These are phyloP conservation scores for Protosalanx chinensis DNA, from an alignment of 2,797 vertebrate genomes.

Conservation along the genomic window DNA sequence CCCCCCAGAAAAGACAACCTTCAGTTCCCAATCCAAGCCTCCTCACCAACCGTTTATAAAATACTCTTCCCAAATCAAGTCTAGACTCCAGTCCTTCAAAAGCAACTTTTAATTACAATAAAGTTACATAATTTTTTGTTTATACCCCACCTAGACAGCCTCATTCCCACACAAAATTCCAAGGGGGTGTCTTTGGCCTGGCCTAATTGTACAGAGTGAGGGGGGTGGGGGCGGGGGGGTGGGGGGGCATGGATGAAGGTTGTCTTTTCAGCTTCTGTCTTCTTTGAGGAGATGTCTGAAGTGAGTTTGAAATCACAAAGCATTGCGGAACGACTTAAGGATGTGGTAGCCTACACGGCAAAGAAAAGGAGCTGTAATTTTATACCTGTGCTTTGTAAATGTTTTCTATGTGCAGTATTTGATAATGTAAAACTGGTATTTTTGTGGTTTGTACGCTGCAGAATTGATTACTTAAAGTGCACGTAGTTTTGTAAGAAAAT, in stretches of 20 bases:
- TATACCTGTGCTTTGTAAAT: conserved; percentile 90
- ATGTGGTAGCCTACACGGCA: conserved; percentile 38
- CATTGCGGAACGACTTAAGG: conserved; percentile 39
- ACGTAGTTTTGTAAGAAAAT: conserved; percentile 87
- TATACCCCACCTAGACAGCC: conserved; percentile 10
- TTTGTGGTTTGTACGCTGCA: conserved; percentile 95
- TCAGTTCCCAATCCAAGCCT: conserved; percentile 31
- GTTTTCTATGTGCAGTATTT: conserved; percentile 98
- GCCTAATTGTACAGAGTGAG: neutral
- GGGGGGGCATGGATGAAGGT: conserved; percentile 46
- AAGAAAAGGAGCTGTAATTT: conserved; percentile 79
- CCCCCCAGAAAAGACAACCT: conserved; percentile 42
- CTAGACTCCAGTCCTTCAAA: neutral
- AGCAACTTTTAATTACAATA: neutral
- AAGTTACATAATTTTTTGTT: neutral
- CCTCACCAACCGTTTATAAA: neutral
- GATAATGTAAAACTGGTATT: conserved; percentile 92
- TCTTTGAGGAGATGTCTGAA: conserved; percentile 36
- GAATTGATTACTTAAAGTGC: conserved; percentile 89
- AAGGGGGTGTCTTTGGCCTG: neutral
- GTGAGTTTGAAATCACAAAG: conserved; percentile 45
- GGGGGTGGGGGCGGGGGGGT: conserved; percentile 44
- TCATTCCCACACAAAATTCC: neutral
- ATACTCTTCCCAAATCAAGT: neutral
- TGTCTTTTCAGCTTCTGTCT: conserved; percentile 40